Percentiles rank a stretch among this genome's conserved stretches.
phyloP scores from a whole-genome alignment of 2,888 invertebrate species.

The Cephus sareptanus region DNA sequence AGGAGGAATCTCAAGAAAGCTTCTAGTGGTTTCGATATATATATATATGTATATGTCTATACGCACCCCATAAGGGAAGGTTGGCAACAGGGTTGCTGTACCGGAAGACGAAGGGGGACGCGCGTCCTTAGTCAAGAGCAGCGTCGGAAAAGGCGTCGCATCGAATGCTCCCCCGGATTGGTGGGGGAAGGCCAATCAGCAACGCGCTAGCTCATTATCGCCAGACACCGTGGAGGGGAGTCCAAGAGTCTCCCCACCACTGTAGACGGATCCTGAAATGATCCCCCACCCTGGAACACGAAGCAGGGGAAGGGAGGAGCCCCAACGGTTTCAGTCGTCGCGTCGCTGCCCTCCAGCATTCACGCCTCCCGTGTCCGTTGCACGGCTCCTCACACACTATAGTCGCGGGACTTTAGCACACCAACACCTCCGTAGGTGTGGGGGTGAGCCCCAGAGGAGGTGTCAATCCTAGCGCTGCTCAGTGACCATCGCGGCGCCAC shows the following conservation, averaged over 20 bases:
- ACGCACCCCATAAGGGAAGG: constrained; percentile 18
- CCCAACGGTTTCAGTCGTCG: constrained; percentile 59
- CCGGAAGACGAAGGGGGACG: constrained; percentile 23
- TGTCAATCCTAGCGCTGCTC: constrained; percentile 67
- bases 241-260: constrained; percentile 55
- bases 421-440: constrained; percentile 63
- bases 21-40: constrained; percentile 28
- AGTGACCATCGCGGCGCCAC: constrained; percentile 67
- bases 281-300: constrained; percentile 28
- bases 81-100: constrained; percentile 14
- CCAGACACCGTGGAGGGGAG: constrained; percentile 54
- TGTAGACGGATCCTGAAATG: not conserved
- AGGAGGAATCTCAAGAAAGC: not conserved
- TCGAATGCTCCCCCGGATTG: constrained; percentile 65
- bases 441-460: constrained; percentile 65
- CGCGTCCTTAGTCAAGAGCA: constrained; percentile 21
- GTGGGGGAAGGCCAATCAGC: constrained; percentile 65
- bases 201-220: constrained; percentile 63
- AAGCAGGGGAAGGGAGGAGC: constrained; percentile 60
- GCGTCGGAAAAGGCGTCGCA: constrained; percentile 68
- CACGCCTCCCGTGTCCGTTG: constrained; percentile 64
- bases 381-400: constrained; percentile 47
- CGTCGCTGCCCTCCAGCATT: constrained; percentile 65
- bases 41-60: not conserved
- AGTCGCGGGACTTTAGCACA: constrained; percentile 57